These are phyloP conservation scores for Epizoanthus fatuus DNA, from an alignment of 92 coral and sea anemone genomes.

Conservation along the genomic window DNA sequence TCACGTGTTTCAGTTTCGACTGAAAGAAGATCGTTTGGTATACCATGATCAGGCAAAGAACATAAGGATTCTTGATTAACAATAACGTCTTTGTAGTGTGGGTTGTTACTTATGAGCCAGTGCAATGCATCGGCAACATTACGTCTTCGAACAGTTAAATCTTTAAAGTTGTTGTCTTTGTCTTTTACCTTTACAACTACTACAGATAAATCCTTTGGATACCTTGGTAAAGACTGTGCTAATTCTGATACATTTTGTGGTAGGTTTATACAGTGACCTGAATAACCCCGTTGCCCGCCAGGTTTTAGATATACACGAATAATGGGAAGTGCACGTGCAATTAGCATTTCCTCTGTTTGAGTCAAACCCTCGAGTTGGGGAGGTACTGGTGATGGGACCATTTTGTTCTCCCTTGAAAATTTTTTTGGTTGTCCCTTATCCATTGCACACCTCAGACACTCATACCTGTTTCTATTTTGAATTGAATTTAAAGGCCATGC, in stretches of 20 bases:
- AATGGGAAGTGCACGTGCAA: no score
- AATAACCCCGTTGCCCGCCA: no score
- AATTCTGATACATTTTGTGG: no score
- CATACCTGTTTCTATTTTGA: constrained; percentile 22
- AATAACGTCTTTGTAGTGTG: constrained; percentile 45
- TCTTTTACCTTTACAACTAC: constrained; percentile 50
- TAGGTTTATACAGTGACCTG: no score
- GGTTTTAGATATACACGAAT: no score
- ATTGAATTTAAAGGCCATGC: constrained; percentile 49
- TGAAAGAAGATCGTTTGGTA: constrained; percentile 8
- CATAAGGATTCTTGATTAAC: constrained; percentile 37
- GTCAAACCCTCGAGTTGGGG: constrained; percentile 21
- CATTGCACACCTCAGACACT: constrained; percentile 42
- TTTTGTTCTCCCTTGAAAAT: constrained; percentile 3
- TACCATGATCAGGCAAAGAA: constrained; percentile 45
- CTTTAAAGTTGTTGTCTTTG: constrained; percentile 65
- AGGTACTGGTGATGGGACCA: constrained; percentile 39
- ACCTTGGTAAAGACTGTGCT: neutral
- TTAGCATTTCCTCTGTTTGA: neutral
- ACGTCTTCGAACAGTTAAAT: constrained; percentile 57
- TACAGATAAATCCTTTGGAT: constrained; percentile 2
- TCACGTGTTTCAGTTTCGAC: constrained; percentile 46
- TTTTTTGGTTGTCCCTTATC: neutral
- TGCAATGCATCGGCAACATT: neutral
- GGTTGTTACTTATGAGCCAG: constrained; percentile 66